These are phyloP conservation scores for Microplitis demolitor DNA, from an alignment of 1,140 invertebrate species.

Conservation along the genomic window DNA sequence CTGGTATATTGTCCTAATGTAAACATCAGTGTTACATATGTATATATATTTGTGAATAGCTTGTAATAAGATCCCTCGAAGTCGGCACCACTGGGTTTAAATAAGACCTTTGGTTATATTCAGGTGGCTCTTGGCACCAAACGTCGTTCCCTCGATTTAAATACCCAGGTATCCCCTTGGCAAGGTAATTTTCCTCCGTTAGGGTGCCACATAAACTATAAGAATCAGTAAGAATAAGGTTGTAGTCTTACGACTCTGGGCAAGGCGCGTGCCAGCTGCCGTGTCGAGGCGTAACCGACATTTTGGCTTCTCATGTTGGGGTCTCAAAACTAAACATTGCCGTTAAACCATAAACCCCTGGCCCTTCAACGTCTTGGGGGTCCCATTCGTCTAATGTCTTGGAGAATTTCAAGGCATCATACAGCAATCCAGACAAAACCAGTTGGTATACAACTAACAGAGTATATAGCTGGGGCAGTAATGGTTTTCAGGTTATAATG, in stretches of 20 bases:
- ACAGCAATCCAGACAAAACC: slow-evolving; percentile 31
- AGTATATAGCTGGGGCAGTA: slow-evolving; percentile 38
- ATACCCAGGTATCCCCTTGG: slow-evolving; percentile 50
- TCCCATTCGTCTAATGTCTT: slow-evolving; percentile 52
- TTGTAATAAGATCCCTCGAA: slow-evolving; percentile 11
- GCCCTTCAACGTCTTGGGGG: slow-evolving; percentile 52
- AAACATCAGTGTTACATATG: no score
- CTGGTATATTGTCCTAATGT: no score
- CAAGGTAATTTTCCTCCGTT: slow-evolving; percentile 31
- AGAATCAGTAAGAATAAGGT: slow-evolving; percentile 22
- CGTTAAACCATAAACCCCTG: slow-evolving; percentile 32
- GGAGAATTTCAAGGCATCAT: slow-evolving; percentile 36
- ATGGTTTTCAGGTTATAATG: slow-evolving; percentile 36
- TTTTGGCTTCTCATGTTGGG: slow-evolving; percentile 50
- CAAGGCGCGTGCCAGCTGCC: slow-evolving; percentile 61
- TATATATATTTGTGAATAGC: no score
- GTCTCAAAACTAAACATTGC: slow-evolving; percentile 43
- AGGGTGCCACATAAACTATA: slow-evolving; percentile 15
- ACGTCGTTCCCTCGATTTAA: slow-evolving; percentile 51
- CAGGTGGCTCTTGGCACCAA: slow-evolving; percentile 51
- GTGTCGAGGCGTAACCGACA: slow-evolving; percentile 59
- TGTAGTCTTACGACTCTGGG: slow-evolving; percentile 4
- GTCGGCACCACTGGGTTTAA: slow-evolving; percentile 47
- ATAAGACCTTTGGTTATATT: slow-evolving; percentile 50
- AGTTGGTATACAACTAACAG: slow-evolving; percentile 39